Evolutionary conservation across 2,888 invertebrate species (phyloP), one percentile per base, ranked within the genome.

Genomic region (Zaprionus bogoriensis): DNA sequence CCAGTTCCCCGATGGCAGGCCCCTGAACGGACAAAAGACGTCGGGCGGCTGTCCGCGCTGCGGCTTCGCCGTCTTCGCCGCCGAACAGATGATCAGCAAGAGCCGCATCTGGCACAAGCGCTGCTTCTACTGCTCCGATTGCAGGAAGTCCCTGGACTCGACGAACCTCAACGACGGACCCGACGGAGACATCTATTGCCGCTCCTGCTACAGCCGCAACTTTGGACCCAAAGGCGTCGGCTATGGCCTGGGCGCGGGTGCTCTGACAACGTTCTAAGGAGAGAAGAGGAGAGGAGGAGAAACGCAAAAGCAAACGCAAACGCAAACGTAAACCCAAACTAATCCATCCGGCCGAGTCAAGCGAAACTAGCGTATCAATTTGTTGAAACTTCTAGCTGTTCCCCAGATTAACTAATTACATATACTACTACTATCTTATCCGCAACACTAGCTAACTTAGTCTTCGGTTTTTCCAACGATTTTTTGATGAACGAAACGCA

Each of bases 11-110:
- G 96, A 96, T 48, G 93, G 95, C 51, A 92, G 93, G 82, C 95
- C 96, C 38, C 94, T 95, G 85, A 93, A 94, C 74, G 96, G 96
- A 27, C 91, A 92, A 42, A 96, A 95, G 89, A 95, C 96, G 42
- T 93, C 94, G 23, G 93, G 94, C 76, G 97, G 96, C 17, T 98
- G 98, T 90, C 94, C 95, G 10, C 94, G 97, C 52, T 98, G 98
- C 91, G 96, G 97, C 19, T 97, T 94, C 91, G 94, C 96, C 48
- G 98, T 99, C 2, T 99, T 96, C 91, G 97, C 97, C 77, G 99
- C 99, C 54, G 99, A 99, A 93, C 97, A 98, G 92, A 97, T 98
- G 95, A 94, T 97, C 92, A 98, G 97, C 92, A 98, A 97, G 92
- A 96, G 95, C 91, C 94, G 95, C 89, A 92, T 96, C 88, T 97